A percentile compares a stretch with the other conserved stretches of the same genome.
These are phyloP conservation scores for Drosophila carrolli DNA, from an alignment of 1,140 invertebrate genomes.

Conservation along the genomic window DNA sequence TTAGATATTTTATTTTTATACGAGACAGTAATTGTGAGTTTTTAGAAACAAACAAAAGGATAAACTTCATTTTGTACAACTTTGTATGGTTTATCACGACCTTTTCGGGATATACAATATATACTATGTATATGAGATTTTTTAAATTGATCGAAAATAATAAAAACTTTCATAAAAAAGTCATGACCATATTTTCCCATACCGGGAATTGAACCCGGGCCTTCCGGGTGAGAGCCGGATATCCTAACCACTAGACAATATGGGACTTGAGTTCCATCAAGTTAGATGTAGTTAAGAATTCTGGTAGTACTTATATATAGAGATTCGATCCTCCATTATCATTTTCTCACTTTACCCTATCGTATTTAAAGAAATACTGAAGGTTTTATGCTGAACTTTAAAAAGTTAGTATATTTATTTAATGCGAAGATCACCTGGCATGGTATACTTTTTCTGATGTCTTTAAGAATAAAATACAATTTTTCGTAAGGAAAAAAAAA, in stretches of 20 bases:
- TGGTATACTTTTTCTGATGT: too few species aligned
- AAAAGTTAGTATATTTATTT: too few species aligned
- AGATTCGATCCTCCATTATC: background rate
- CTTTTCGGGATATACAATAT: too few species aligned
- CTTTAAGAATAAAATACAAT: too few species aligned
- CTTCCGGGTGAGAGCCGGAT: slow-evolving; percentile 93
- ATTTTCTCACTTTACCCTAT: too few species aligned
- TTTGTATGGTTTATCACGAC: too few species aligned
- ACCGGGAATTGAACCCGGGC: slow-evolving; percentile 94
- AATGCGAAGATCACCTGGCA: too few species aligned
- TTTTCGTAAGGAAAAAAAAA: background rate
- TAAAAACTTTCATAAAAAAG: background rate
- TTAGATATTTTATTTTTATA: too few species aligned
- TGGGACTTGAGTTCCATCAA: background rate
- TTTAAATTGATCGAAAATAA: background rate
- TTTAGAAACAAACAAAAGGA: too few species aligned
- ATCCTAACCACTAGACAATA: slow-evolving; percentile 93
- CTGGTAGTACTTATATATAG: background rate
- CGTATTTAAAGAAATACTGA: background rate
- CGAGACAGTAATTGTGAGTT: too few species aligned
- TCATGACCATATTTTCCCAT: slow-evolving; percentile 86
- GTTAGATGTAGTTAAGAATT: background rate
- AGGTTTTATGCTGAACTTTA: background rate
- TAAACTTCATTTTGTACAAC: too few species aligned
- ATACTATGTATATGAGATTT: too few species aligned